phyloP scores from a whole-genome alignment of 1,140 invertebrate genomes.

The Venustaconcha ellipsiformis region DNA sequence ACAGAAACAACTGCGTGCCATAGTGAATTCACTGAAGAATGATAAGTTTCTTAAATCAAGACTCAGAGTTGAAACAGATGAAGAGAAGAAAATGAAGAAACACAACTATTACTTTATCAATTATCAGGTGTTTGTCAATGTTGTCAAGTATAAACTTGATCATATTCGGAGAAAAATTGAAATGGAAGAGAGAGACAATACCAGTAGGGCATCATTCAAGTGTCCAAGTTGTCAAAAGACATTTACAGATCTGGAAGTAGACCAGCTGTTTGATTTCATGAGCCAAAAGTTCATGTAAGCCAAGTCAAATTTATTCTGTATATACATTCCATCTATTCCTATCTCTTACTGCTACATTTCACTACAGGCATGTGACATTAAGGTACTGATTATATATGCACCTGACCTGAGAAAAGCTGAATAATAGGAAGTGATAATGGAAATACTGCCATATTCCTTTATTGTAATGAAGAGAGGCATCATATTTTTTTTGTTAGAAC shows the following conservation, averaged over 20 bases:
- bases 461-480: too few relatives aligned
- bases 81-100: slow-evolving; percentile 95
- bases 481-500: too few relatives aligned
- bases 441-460: too few relatives aligned
- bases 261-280: slow-evolving; percentile 89
- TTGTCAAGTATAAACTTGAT: slow-evolving; percentile 95
- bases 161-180: slow-evolving; percentile 95
- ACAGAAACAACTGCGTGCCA: slow-evolving; percentile 89
- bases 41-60: slow-evolving; percentile 95
- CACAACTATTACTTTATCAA: slow-evolving; percentile 99
- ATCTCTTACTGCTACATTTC: too few relatives aligned
- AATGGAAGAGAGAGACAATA: slow-evolving; percentile 93
- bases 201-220: slow-evolving; percentile 94
- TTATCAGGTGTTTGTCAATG: slow-evolving; percentile 97
- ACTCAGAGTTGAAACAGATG: slow-evolving; percentile 93
- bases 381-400: too few relatives aligned
- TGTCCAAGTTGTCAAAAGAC: slow-evolving; percentile 92
- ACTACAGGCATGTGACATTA: too few relatives aligned
- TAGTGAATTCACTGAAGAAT: slow-evolving; percentile 87
- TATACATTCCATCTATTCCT: neutral
- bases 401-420: too few relatives aligned
- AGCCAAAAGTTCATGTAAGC: slow-evolving; percentile 80
- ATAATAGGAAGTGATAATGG: too few relatives aligned
- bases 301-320: neutral
- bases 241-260: slow-evolving; percentile 80